A percentile compares a stretch with the other conserved stretches of the same genome.
phyloP scores from a whole-genome alignment of 1,140 invertebrate genomes.

The Cecropterus lyciades region DNA sequence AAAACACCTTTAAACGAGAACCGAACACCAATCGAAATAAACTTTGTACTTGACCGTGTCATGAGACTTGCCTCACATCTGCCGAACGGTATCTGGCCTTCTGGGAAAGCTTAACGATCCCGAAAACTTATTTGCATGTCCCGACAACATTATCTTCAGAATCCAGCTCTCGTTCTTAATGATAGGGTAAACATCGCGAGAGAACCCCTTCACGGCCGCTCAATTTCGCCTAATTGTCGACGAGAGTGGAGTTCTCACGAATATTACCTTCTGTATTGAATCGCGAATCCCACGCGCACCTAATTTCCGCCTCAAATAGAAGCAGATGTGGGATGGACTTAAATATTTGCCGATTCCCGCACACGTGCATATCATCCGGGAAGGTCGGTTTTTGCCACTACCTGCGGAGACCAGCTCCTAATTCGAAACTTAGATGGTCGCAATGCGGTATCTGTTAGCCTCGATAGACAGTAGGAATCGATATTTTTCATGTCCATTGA shows the following conservation, averaged over 20 bases:
- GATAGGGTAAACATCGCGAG: constrained; percentile 75
- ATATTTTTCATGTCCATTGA: constrained; percentile 73
- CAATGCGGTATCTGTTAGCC: constrained; percentile 59
- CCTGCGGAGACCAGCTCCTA: constrained; percentile 42
- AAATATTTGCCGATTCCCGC: constrained; percentile 62
- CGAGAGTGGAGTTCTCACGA: constrained; percentile 76
- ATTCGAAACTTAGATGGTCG: constrained; percentile 50
- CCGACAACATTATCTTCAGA: constrained; percentile 68
- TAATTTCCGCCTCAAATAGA: constrained; percentile 67
- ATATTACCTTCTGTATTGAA: constrained; percentile 68
- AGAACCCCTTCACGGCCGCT: constrained; percentile 70
- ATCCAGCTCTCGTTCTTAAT: constrained; percentile 67
- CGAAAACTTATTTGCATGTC: constrained; percentile 80
- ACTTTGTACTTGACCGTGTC: constrained; percentile 78
- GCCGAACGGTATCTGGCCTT: constrained; percentile 78
- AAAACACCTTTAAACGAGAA: constrained; percentile 80
- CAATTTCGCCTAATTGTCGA: constrained; percentile 79
- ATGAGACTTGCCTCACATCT: constrained; percentile 73
- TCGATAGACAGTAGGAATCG: constrained; percentile 65
- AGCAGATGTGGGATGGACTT: constrained; percentile 64
- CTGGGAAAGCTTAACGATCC: constrained; percentile 78
- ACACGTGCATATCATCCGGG: constrained; percentile 57
- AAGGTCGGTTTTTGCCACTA: constrained; percentile 62
- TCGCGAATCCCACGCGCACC: constrained; percentile 75
- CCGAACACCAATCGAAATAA: constrained; percentile 76